A percentile compares a stretch with the other conserved stretches of the same genome.
phyloP scores from a whole-genome alignment of 2,113 vertebrate species.

The Riparia riparia region DNA sequence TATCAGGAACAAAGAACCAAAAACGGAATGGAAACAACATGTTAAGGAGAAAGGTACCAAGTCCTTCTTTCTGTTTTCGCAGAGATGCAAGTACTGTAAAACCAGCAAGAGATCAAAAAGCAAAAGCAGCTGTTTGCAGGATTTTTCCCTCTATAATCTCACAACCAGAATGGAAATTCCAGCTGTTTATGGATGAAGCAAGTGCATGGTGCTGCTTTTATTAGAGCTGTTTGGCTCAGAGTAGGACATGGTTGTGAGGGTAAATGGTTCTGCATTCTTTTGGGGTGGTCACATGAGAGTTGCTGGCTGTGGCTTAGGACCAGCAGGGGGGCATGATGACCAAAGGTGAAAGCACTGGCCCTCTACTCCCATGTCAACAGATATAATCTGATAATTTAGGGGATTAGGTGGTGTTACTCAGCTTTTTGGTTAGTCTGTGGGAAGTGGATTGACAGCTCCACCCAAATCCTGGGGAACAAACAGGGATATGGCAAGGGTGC shows the following conservation, averaged over 20 bases:
- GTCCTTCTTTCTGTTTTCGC: not conserved
- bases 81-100: not conserved
- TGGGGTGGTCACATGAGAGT: fast-evolving
- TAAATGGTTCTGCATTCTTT: not conserved
- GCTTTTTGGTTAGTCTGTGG: not conserved
- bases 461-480: not conserved
- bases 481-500: not conserved
- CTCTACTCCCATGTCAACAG: not conserved
- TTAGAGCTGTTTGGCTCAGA: not conserved
- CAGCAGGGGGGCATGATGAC: not conserved
- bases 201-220: not conserved
- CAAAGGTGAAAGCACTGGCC: not conserved
- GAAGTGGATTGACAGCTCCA: not conserved
- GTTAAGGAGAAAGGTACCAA: not conserved
- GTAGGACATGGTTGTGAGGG: not conserved
- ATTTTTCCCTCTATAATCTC: not conserved
- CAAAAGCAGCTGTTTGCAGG: not conserved
- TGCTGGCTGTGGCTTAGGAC: not conserved
- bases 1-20: not conserved
- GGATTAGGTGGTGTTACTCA: not conserved
- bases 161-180: not conserved
- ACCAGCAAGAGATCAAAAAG: not conserved
- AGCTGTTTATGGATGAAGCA: not conserved
- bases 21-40: not conserved
- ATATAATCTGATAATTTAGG: not conserved